Evolutionary conservation across 2,113 vertebrate species (phyloP).

Genomic region (Epinephelus lanceolatus): DNA sequence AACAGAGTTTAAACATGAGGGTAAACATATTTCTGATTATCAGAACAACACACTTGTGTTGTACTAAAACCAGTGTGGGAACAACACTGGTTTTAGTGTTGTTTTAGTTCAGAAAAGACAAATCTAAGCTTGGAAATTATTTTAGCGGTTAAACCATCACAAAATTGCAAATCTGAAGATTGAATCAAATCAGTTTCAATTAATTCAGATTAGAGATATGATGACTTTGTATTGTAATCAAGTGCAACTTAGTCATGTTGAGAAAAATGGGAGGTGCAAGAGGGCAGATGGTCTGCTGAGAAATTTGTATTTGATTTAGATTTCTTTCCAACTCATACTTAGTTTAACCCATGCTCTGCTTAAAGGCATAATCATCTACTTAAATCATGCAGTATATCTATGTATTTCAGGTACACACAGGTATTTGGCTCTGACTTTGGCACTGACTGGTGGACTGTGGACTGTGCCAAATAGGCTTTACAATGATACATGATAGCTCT

Average conservation of each 20-base stretch:
- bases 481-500: not conserved
- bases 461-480: not conserved
- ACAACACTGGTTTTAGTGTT: not conserved
- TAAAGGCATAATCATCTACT: not conserved
- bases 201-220: not conserved
- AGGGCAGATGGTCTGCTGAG: not conserved
- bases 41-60: not conserved
- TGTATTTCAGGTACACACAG: not conserved
- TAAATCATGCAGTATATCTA: not conserved
- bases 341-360: not conserved
- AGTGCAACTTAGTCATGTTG: not conserved
- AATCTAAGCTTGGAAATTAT: not conserved
- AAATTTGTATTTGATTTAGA: not conserved
- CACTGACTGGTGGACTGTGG: not conserved
- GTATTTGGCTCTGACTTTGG: slow-evolving; percentile 12
- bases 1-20: not conserved
- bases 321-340: not conserved
- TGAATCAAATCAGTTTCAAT: not conserved
- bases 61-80: not conserved
- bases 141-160: not conserved
- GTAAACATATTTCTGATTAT: not conserved
- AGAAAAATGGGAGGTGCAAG: not conserved
- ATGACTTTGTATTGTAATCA: not conserved
- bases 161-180: not conserved
- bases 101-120: not conserved